These are phyloP conservation scores for Protophormia terraenovae DNA, from an alignment of 2,888 invertebrate genomes.

Conservation along the genomic window DNA sequence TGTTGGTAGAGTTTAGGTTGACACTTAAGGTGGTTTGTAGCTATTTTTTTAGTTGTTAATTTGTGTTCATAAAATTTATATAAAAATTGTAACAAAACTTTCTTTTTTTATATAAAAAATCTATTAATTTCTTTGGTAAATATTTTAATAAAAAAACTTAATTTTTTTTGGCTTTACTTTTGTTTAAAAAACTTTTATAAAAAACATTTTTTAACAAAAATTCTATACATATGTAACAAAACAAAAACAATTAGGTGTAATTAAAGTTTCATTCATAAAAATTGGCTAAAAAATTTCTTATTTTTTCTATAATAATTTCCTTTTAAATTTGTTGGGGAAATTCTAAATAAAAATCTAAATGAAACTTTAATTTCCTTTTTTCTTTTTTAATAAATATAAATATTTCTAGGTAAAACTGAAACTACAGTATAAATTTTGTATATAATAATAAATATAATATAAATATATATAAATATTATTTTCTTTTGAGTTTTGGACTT, in stretches of 20 bases:
- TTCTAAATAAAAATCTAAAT: no score
- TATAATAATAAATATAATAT: conserved; percentile 44
- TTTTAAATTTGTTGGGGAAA: background rate
- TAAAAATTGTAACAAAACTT: conserved; percentile 57
- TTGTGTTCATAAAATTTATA: conserved; percentile 58
- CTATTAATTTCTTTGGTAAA: conserved; percentile 45
- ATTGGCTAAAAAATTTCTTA: no score
- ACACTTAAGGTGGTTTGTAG: conserved; percentile 61
- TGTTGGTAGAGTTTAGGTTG: conserved; percentile 40
- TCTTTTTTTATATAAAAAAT: conserved; percentile 47
- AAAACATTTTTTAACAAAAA: conserved; percentile 55
- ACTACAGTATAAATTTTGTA: conserved; percentile 53
- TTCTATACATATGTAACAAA: conserved; percentile 31
- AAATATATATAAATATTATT: conserved; percentile 23
- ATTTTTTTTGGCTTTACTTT: conserved; percentile 7
- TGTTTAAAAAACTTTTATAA: conserved; percentile 48
- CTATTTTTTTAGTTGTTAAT: conserved; percentile 22
- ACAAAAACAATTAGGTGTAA: conserved; percentile 30
- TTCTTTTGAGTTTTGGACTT: conserved; percentile 55
- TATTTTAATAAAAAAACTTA: conserved; percentile 28
- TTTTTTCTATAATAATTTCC: background rate
- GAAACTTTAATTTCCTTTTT: conserved; percentile 13
- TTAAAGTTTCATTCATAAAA: conserved; percentile 57
- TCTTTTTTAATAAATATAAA: background rate
- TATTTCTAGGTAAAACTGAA: conserved; percentile 50